Evolutionary conservation across 2,888 invertebrate species (phyloP).

Genomic region (Lissocephala sabroskyi): DNA sequence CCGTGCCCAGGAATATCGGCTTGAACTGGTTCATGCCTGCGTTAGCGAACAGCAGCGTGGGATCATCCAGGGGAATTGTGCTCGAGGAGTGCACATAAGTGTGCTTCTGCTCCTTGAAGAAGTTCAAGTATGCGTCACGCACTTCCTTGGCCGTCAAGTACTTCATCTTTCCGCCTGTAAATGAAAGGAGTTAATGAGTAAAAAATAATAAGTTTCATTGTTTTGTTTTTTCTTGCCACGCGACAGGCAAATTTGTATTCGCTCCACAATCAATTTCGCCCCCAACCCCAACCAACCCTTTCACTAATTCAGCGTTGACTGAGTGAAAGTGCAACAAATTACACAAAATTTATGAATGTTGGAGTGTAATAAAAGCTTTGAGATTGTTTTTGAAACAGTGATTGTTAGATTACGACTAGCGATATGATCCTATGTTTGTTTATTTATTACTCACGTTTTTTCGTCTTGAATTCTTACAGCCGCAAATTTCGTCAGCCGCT

Average conservation of each 20-base stretch:
- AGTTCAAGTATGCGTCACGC: constrained; percentile 88
- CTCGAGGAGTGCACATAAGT: constrained; percentile 97
- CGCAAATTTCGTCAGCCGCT: constrained; percentile 52
- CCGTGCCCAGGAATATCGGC: constrained; percentile 96
- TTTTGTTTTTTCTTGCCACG: constrained; percentile 40
- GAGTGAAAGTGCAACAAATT: constrained; percentile 49
- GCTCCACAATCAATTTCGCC: not conserved
- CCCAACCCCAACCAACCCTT: constrained; percentile 9
- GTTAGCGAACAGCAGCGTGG: constrained; percentile 97
- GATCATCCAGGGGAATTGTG: constrained; percentile 97
- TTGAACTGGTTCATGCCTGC: constrained; percentile 99
- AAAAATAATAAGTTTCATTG: constrained; percentile 1
- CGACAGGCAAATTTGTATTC: constrained; percentile 23
- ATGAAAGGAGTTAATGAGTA: too few relatives aligned
- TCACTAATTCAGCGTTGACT: constrained; percentile 6
- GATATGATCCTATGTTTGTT: too few relatives aligned
- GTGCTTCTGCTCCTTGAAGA: constrained; percentile 90
- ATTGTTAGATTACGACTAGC: too few relatives aligned
- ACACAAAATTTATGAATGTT: not conserved
- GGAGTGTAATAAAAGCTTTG: too few relatives aligned
- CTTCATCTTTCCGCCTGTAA: constrained; percentile 42
- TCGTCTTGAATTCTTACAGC: constrained; percentile 29
- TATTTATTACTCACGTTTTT: constrained; percentile 52
- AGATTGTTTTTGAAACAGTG: too few relatives aligned
- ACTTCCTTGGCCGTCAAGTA: constrained; percentile 80